These are phyloP conservation scores for Neocrepidodera transversa DNA, from an alignment of 2,888 invertebrate species.

Conservation along the genomic window DNA sequence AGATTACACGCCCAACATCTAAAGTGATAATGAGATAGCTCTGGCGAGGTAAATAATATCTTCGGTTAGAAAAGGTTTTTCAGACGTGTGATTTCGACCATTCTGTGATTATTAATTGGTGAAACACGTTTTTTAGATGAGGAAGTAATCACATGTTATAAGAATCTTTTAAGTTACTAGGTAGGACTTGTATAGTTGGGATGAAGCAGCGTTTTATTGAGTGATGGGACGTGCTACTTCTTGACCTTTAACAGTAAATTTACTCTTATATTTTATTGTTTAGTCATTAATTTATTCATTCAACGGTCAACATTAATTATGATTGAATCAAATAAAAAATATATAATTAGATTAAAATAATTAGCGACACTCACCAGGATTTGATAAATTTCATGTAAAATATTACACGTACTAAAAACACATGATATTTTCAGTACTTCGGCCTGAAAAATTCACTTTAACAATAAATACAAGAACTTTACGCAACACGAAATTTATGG, in stretches of 20 bases:
- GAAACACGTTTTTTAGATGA: slow-evolving; percentile 20
- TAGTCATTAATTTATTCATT: too few relatives aligned
- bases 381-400: too few relatives aligned
- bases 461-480: too few relatives aligned
- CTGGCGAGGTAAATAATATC: slow-evolving; percentile 28
- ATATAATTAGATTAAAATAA: too few relatives aligned
- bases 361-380: too few relatives aligned
- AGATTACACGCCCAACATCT: slow-evolving; percentile 26
- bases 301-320: too few relatives aligned
- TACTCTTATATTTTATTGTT: too few relatives aligned
- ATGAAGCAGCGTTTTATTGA: slow-evolving; percentile 3
- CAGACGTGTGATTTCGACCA: slow-evolving; percentile 32
- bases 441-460: too few relatives aligned
- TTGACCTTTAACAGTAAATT: slow-evolving; percentile 9
- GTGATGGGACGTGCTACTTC: background rate
- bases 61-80: slow-evolving; percentile 28
- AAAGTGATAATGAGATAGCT: slow-evolving; percentile 28
- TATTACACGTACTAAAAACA: too few relatives aligned
- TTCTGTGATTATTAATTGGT: slow-evolving; percentile 27
- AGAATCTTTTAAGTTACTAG: slow-evolving; percentile 12
- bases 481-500: too few relatives aligned
- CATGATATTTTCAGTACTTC: too few relatives aligned
- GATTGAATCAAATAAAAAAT: too few relatives aligned
- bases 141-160: slow-evolving; percentile 25
- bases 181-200: background rate